Base-by-base conservation (phyloP, 2,797 vertebrate species). In the Nothura maculosa region DNA sequence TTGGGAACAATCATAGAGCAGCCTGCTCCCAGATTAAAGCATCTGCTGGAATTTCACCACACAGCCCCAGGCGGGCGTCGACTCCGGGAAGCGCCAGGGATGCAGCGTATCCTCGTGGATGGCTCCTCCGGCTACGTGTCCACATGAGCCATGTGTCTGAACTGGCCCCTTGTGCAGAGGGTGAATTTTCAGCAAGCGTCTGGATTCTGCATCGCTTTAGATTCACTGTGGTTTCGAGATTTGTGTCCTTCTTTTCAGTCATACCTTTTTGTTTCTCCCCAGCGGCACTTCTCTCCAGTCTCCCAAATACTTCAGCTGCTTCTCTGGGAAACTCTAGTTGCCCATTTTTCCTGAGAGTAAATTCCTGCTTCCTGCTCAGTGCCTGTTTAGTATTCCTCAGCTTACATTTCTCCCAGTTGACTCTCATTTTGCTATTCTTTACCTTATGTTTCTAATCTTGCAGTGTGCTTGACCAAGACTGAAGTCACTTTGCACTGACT, bases 1-100 rank as follows among this genome's bases (percentile, higher is more conserved):
- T 55, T 9, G 6, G 30, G 54, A 55, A 30, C 30, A 55, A 61
- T 60, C 34, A 19, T 32, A 60, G 34, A 38, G 58, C 24, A 27
- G 10, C 24, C 58, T 8, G 5, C 16, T 61, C 22, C 58, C 58
- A 61, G 58, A 36, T 25, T 61, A 16, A 36, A 38, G 24, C 34
- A 38, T 24, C 24, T 14, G 16, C 58, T 38, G 36, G 58, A 61
- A 61, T 52, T 38, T 14, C 34, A 38, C 47, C 19, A 25, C 28
- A 52, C 48, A 30, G 36, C 50, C 32, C 30, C 0, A 0, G 68
- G 55, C 38, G 32, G 43, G 68, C 73, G 27, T 42, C 28, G 32
- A 38, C 54, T 0, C 0, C 30, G 6, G n/a, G 45, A 76, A 27
- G 7, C 12, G 13, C 25, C 28, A 14, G 27, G 25, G 47, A 47